Evolutionary conservation across 2,888 invertebrate species (phyloP), one percentile per base, ranked within the genome.

Genomic region (Corbicula japonica): DNA sequence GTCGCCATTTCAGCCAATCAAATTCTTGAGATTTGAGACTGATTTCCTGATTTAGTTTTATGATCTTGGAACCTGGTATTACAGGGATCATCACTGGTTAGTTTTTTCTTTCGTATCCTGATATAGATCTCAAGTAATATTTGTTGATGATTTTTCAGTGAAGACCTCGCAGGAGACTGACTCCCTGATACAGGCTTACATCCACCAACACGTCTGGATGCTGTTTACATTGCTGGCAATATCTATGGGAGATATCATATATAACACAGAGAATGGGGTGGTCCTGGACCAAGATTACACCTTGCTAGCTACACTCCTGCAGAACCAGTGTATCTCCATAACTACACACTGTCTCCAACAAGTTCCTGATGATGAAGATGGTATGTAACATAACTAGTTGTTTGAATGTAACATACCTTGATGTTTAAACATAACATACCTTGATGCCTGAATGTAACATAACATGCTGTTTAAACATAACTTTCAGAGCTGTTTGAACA

Each of bases 161-260:
- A 89, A 88, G 66, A 89, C 89, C 6, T 88, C 86, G 12, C 90
- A 91, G 80, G 88, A 89, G 21, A 87, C 88, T 4, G 90, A 91
- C 83, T 89, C 91, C 1, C 81, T 90, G 38, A 87, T 93, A 38
- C 89, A 91, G 82, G 89, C 91, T 0, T 93, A 93, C 85, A 90
- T 92, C 41, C 93, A 93, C 84, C 92, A 93, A 75, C 92, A 93
- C 80, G 91, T 91, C 1, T 93, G 93, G 93, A 88, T 93, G 72
- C 76, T 90, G 76, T 92, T 91, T 76, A 87, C 90, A 3, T 86
- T 92, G 0, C 89, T 93, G 63, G 86, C 92, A 21, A 86, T 93
- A 61, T 84, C 89, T 6, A 88, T 92, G 75, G 90, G 92, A 10
- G 90, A 90, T 69, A 83, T 90, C 26, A 87, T 92, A 46, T 90